These are phyloP conservation scores for Orcinus orca DNA, from an alignment of 2,113 vertebrate genomes.

Conservation along the genomic window DNA sequence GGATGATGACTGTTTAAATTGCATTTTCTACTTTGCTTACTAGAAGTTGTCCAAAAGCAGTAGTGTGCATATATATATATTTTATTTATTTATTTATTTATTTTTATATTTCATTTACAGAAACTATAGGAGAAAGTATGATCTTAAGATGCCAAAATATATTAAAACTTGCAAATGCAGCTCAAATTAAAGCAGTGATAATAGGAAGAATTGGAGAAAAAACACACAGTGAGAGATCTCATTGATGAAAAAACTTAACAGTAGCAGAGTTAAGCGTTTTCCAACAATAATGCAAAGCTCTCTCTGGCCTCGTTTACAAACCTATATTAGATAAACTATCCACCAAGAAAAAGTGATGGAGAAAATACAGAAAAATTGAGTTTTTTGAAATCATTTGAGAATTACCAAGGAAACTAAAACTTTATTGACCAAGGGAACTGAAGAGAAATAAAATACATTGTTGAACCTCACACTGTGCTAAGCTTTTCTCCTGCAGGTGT, in stretches of 20 bases:
- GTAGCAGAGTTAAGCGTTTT: neutral
- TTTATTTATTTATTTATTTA: neutral
- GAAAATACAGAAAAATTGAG: neutral
- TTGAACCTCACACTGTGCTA: neutral
- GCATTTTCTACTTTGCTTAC: neutral
- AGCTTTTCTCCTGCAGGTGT: neutral
- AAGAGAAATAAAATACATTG: neutral
- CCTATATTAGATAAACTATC: neutral
- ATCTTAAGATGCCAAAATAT: neutral
- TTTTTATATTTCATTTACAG: neutral
- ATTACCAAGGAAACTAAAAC: neutral
- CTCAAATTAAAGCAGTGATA: neutral
- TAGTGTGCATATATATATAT: neutral
- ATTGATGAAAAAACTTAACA: neutral
- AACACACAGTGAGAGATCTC: neutral
- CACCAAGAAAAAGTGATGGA: neutral
- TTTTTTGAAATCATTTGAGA: neutral
- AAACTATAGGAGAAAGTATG: neutral
- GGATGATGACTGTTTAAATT: neutral
- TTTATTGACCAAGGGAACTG: neutral
- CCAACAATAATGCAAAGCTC: neutral
- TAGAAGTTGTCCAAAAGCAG: neutral
- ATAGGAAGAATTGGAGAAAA: neutral
- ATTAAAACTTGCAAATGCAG: neutral
- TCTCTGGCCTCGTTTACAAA: neutral